Conservation (phyloP, 2,888 invertebrate species). For the Lacanobia oleracea region DNA sequence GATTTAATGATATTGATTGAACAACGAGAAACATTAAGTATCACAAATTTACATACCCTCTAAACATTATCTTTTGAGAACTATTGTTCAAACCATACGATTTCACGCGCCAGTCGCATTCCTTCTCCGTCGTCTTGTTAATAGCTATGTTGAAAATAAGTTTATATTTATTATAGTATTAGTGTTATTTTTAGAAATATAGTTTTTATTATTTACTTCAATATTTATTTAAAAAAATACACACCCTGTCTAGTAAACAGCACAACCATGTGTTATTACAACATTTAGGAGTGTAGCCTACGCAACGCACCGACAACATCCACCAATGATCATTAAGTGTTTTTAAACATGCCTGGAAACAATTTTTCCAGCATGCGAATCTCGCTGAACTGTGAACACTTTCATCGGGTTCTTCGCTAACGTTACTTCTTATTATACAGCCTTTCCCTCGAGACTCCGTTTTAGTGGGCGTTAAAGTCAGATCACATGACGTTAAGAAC, state of each 20-base stretch:
- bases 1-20: not conserved
- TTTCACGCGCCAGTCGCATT: constrained; percentile 77
- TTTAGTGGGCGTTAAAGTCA: constrained; percentile 71
- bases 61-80: constrained; percentile 66
- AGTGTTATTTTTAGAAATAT: not conserved
- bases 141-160: constrained; percentile 68
- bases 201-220: not conserved
- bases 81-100: constrained; percentile 56
- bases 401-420: constrained; percentile 67
- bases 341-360: constrained; percentile 71
- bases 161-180: not conserved
- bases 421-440: constrained; percentile 74
- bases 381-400: constrained; percentile 46
- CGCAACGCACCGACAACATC: constrained; percentile 85
- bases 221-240: constrained; percentile 53
- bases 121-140: constrained; percentile 78
- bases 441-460: constrained; percentile 75
- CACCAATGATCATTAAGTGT: constrained; percentile 74
- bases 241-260: constrained; percentile 79
- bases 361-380: constrained; percentile 74
- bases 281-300: constrained; percentile 73
- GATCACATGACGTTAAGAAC: constrained; percentile 81
- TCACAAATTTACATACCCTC: constrained; percentile 68
- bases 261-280: constrained; percentile 76
- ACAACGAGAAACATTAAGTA: not conserved